phyloP scores from a whole-genome alignment of 2,797 vertebrate species.

The Notolepis coatsorum region DNA sequence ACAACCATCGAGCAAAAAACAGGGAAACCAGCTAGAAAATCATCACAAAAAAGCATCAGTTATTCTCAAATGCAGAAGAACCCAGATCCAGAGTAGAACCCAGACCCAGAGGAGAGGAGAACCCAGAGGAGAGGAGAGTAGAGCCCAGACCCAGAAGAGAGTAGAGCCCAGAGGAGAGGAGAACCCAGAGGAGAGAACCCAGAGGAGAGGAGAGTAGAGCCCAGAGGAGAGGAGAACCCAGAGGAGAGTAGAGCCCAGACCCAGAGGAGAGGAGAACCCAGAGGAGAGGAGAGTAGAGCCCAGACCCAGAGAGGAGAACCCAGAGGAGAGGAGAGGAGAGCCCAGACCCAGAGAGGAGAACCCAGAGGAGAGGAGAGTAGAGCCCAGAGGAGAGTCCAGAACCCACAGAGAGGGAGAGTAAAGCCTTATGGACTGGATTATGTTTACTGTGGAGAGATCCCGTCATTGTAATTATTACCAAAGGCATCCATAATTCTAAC shows the following conservation, averaged over 20 bases:
- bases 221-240: too few relatives aligned
- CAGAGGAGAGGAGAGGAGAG: too few relatives aligned
- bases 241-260: too few relatives aligned
- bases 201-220: slow-evolving; percentile 28
- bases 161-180: slow-evolving; percentile 20
- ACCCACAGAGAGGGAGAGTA: slow-evolving; percentile 22
- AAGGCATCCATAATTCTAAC: too few relatives aligned
- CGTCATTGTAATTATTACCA: too few relatives aligned
- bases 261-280: slow-evolving; percentile 29
- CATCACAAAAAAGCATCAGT: slow-evolving; percentile 60
- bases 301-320: too few relatives aligned
- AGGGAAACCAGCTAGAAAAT: slow-evolving; percentile 60
- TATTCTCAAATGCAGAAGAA: slow-evolving; percentile 57
- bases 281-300: slow-evolving; percentile 18
- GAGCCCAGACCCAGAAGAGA: too few relatives aligned
- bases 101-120: slow-evolving; percentile 27
- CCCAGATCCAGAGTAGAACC: slow-evolving; percentile 22
- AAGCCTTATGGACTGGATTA: too few relatives aligned
- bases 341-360: too few relatives aligned
- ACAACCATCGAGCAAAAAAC: slow-evolving; percentile 65
- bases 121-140: too few relatives aligned
- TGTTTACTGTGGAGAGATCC: too few relatives aligned
- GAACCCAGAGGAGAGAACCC: slow-evolving; percentile 16
- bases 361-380: slow-evolving; percentile 21
- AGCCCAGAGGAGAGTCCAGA: too few relatives aligned